Conservation (phyloP, 2,888 invertebrate genomes). For the Aplocera efformata region DNA sequence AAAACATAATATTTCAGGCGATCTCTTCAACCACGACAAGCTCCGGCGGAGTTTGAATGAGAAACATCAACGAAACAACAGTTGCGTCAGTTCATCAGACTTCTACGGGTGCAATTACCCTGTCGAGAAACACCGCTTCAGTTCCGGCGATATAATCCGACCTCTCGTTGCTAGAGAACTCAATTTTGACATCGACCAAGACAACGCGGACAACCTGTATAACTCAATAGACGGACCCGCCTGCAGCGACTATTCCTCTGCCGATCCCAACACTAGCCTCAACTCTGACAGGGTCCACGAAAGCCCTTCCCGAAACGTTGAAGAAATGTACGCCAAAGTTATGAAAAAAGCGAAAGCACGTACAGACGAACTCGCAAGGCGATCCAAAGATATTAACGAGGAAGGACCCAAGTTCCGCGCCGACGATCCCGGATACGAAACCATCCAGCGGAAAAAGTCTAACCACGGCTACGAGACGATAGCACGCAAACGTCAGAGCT, state of each 20-base stretch:
- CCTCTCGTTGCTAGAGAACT: conserved; percentile 71
- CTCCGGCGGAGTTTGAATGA: conserved; percentile 73
- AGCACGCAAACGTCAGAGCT: conserved; percentile 56
- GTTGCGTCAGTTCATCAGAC: conserved; percentile 76
- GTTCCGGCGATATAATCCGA: conserved; percentile 71
- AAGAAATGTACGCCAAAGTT: conserved; percentile 95
- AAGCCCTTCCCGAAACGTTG: conserved; percentile 85
- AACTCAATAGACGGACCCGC: conserved; percentile 65
- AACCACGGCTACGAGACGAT: conserved; percentile 84
- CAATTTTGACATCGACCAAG: conserved; percentile 65
- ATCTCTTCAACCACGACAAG: conserved; percentile 72
- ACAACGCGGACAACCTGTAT: conserved; percentile 58
- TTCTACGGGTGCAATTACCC: conserved; percentile 79
- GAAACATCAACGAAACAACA: conserved; percentile 76
- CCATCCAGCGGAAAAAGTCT: conserved; percentile 69
- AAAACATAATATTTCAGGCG: conserved; percentile 49
- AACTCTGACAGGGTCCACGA: conserved; percentile 66
- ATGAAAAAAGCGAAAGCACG: conserved; percentile 83
- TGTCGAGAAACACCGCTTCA: conserved; percentile 74
- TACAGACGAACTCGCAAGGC: conserved; percentile 51
- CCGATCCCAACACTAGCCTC: conserved; percentile 52
- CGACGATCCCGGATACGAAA: conserved; percentile 76
- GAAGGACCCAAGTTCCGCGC: conserved; percentile 54
- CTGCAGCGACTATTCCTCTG: conserved; percentile 55
- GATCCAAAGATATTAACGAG: conserved; percentile 49